Percentiles rank a stretch among this genome's conserved stretches.
Evolutionary conservation across 1,140 invertebrate genomes (phyloP).

Genomic region (Odontomachus brunneus): DNA sequence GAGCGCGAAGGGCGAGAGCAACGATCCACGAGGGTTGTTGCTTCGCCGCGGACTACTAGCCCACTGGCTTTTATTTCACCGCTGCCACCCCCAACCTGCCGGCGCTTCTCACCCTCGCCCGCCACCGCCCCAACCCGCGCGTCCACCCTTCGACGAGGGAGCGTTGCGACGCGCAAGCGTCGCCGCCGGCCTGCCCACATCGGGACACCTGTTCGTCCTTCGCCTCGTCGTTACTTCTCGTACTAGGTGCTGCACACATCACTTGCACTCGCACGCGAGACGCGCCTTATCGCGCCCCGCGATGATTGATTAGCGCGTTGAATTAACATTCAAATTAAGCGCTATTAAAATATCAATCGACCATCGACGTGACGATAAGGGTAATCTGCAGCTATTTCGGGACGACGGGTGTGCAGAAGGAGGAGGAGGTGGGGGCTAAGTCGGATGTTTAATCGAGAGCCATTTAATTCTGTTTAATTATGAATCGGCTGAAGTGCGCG

Average conservation of each 20-base stretch:
- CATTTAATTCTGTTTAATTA: too few species aligned
- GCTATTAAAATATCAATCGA: background rate
- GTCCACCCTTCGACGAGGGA: slow-evolving; percentile 34
- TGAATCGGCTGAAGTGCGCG: too few species aligned
- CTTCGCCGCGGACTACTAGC: slow-evolving; percentile 71
- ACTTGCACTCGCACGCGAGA: slow-evolving; percentile 3
- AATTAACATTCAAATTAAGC: slow-evolving; percentile 12
- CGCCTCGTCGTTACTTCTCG: background rate
- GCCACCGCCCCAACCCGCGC: background rate
- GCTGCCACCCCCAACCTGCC: slow-evolving; percentile 37
- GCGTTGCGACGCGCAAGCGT: slow-evolving; percentile 23
- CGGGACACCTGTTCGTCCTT: slow-evolving; percentile 69
- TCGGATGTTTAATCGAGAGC: too few species aligned
- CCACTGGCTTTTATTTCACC: slow-evolving; percentile 68
- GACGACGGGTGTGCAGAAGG: too few species aligned
- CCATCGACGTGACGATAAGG: background rate
- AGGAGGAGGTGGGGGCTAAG: too few species aligned
- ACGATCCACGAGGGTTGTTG: slow-evolving; percentile 68
- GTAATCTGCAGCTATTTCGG: background rate
- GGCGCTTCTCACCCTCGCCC: slow-evolving; percentile 11
- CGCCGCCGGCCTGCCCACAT: slow-evolving; percentile 30
- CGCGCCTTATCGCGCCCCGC: slow-evolving; percentile 2
- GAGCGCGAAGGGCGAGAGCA: slow-evolving; percentile 55
- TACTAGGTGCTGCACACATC: background rate
- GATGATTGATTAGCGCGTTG: background rate